Conservation (phyloP, 2,888 invertebrate species). For the Smittia aterrima region DNA sequence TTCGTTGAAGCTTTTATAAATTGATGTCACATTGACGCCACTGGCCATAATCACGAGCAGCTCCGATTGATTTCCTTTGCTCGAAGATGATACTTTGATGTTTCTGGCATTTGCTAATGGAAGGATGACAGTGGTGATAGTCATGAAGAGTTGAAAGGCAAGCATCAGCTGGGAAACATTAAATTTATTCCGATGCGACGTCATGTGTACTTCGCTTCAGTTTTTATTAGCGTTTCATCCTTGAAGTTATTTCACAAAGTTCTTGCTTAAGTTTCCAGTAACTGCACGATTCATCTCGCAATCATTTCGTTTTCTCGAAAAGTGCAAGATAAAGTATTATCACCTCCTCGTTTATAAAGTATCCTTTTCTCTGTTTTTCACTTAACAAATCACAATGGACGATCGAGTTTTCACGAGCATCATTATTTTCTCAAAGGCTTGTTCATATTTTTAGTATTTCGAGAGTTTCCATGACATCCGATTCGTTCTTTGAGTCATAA, state of each 20-base stretch:
- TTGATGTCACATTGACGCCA: constrained; percentile 14
- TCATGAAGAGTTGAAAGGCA: constrained; percentile 16
- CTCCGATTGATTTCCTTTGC: constrained; percentile 15
- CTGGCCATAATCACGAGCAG: constrained; percentile 27
- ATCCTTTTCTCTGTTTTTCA: too few relatives aligned
- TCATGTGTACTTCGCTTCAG: constrained; percentile 6
- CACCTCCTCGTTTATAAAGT: too few relatives aligned
- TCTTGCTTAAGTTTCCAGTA: too few relatives aligned
- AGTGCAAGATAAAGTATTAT: too few relatives aligned
- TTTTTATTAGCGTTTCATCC: not conserved
- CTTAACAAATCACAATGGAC: too few relatives aligned
- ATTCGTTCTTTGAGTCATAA: too few relatives aligned
- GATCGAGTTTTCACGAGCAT: too few relatives aligned
- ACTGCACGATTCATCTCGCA: too few relatives aligned
- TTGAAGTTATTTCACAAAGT: not conserved
- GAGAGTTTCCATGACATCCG: too few relatives aligned
- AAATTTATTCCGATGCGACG: constrained; percentile 28
- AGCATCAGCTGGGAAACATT: constrained; percentile 21
- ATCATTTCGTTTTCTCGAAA: too few relatives aligned
- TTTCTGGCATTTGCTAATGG: constrained; percentile 14
- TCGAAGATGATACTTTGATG: not conserved
- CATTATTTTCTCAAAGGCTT: too few relatives aligned
- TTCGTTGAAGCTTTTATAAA: constrained; percentile 21
- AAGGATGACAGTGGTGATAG: not conserved
- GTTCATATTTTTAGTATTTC: too few relatives aligned